Base-by-base conservation (phyloP, 2,113 vertebrate species). In the Alligator sinensis region DNA sequence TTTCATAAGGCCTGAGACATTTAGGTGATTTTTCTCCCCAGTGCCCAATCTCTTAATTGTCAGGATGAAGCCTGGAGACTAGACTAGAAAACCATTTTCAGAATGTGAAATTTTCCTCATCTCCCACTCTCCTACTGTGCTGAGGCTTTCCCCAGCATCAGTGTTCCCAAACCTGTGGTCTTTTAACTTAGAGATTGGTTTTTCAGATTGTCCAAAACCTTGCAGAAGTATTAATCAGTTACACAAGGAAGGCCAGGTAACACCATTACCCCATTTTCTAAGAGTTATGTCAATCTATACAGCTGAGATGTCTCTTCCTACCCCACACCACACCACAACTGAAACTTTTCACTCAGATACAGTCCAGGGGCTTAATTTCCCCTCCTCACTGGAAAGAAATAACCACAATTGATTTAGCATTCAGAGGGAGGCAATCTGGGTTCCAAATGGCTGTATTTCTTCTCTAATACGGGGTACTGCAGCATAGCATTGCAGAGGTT, bases 1-100 rank as follows among this genome's bases (percentile, higher is more conserved):
- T 81, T 64, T 54, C 25, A 84, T 0, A 0, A 3, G 60, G 76
- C 54, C 55, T n/a, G 18, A 66, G 25, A 3, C 14, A 3, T 24
- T 70, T 27, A 61, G 57, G 21, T 63, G 8, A 76, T 30, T 66
- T 64, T 82, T n/a, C 10, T 78, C 16, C 19, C 47, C 68, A 24
- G 24, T 63, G 60, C 55, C 85, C 55, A 70, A 63, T 6, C 24
- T 80, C 18, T 81, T 63, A n/a, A 70, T 24, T 74, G 63, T 85
- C 59, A 87, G 82, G 13, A 76, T 8, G 34, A 81, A 77, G 91
- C 77, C 63, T 88, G 85, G 5, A n/a, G 22, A 92, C 3, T 79
- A 3, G 47, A 91, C 82, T 17, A 88, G n/a, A 55, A 47, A 78
- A 17, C 4, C 5, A 11, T 70, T 82, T 82, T 89, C 55, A 60